Evolutionary conservation across 2,797 vertebrate species (phyloP).

Genomic region (Phoebastria nigripes): DNA sequence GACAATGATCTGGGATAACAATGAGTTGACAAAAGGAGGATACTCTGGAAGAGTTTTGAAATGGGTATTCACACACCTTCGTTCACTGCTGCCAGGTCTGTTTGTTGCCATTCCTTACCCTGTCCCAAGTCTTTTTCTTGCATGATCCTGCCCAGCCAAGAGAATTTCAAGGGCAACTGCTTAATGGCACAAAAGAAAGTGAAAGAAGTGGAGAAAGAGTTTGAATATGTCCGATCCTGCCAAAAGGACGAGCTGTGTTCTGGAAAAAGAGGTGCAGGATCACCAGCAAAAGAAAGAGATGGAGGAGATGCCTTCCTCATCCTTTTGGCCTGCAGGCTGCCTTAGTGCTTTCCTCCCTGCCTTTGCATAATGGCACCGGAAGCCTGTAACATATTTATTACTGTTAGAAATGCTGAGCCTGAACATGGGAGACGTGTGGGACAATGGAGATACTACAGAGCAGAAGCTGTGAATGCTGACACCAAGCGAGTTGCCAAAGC

Average conservation of each 20-base stretch:
- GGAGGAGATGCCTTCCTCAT: neutral
- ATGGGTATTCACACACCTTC: neutral
- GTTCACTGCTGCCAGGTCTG: neutral
- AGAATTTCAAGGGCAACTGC: neutral
- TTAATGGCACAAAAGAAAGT: neutral
- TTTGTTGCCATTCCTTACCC: neutral
- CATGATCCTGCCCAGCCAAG: neutral
- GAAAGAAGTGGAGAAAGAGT: neutral
- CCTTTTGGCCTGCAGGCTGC: neutral
- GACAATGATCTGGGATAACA: neutral
- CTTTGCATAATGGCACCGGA: neutral
- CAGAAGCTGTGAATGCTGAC: constrained; percentile 37
- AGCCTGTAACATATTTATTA: neutral
- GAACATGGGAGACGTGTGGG: neutral
- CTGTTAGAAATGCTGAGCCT: neutral
- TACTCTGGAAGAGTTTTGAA: neutral
- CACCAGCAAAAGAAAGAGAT: neutral
- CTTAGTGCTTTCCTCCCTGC: neutral
- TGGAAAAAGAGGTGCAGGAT: neutral
- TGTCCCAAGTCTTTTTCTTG: neutral
- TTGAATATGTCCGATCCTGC: neutral
- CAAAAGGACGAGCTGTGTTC: neutral
- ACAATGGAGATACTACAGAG: constrained; percentile 1
- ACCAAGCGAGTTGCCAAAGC: constrained; percentile 7
- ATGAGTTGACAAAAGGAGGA: neutral